Evolutionary conservation across 2,113 vertebrate species (phyloP), one percentile per base, ranked within the genome.

Genomic region (Thymallus thymallus): DNA sequence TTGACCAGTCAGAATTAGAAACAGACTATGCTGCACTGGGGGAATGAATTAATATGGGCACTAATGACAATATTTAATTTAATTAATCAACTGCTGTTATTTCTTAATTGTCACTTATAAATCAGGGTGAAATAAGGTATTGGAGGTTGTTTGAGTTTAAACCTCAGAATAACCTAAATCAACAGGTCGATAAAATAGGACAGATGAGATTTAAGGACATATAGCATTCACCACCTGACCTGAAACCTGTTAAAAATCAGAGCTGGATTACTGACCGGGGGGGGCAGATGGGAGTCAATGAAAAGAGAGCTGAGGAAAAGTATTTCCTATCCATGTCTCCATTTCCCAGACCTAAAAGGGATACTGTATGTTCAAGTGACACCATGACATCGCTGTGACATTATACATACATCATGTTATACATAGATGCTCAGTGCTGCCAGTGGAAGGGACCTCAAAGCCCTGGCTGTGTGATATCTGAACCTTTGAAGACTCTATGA

Each of bases 281-380:
- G n/a, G 14, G 4, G 9, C 14, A 22, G 24, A 62, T 22, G 24
- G 45, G 24, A 41, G 45, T 16, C 4, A 51, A 74, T 60, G 69
- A 65, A 65, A 71, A 82, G 71, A 58, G 23, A 71, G 62, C 66
- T 69, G 73, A 64, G 76, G 30, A 76, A 71, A 72, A 70, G 69
- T 69, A 51, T 67, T 32, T 5, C 61, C 45, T 74, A 72, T 24
- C 18, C 12, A 24, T 41, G 35, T 41, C 35, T 30, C n/a, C 12
- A 66, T 30, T 32, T 26, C 22, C 56, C 55, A 14, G 5, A 3
- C 45, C 12, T 67, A 41, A 14, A 10, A 20, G 18, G 5, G 51
- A 55, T 20, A 55, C 18, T 14, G 48, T 51, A 51, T 18, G 20
- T 55, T 18, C 46, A 48, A 12, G 14, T 55, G 18, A 20, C 18